Conservation (phyloP, 2,888 invertebrate genomes). For the Parasteatoda lunata region DNA sequence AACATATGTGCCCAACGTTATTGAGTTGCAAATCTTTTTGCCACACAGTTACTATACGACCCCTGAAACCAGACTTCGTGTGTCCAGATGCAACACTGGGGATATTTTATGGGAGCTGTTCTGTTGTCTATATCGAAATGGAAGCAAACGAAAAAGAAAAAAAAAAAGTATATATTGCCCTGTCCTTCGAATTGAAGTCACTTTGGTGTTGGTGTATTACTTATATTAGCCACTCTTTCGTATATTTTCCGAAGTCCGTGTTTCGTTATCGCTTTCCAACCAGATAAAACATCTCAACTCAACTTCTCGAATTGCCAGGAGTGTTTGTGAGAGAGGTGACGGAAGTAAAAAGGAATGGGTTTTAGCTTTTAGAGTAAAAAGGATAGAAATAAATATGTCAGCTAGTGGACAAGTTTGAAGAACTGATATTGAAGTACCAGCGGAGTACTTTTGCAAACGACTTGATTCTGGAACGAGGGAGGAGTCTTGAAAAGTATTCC, state of each 20-base stretch:
- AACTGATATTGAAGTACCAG: slow-evolving; percentile 62
- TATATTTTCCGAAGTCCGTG: slow-evolving; percentile 16
- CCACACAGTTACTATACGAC: neutral
- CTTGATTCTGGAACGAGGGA: slow-evolving; percentile 8
- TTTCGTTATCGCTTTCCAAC: slow-evolving; percentile 36
- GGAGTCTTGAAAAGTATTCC: neutral
- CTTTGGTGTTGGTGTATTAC: slow-evolving; percentile 43
- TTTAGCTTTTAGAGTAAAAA: slow-evolving; percentile 65
- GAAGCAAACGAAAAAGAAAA: slow-evolving; percentile 10
- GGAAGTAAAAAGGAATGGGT: slow-evolving; percentile 44
- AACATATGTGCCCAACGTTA: too few relatives aligned
- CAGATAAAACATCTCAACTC: slow-evolving; percentile 47
- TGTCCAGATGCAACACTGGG: slow-evolving; percentile 57
- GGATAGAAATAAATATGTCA: slow-evolving; percentile 64
- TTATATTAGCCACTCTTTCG: slow-evolving; percentile 54
- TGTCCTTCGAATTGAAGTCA: slow-evolving; percentile 50
- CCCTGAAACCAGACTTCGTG: slow-evolving; percentile 44
- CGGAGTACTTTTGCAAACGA: slow-evolving; percentile 7
- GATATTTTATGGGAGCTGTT: slow-evolving; percentile 53
- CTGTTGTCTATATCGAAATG: slow-evolving; percentile 62
- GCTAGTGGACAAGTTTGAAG: slow-evolving; percentile 8
- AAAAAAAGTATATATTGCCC: slow-evolving; percentile 45
- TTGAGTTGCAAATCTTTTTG: too few relatives aligned
- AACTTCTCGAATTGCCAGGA: slow-evolving; percentile 23
- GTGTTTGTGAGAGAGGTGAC: neutral